These are phyloP conservation scores for Hucho hucho DNA, from an alignment of 2,113 vertebrate species.

Conservation along the genomic window DNA sequence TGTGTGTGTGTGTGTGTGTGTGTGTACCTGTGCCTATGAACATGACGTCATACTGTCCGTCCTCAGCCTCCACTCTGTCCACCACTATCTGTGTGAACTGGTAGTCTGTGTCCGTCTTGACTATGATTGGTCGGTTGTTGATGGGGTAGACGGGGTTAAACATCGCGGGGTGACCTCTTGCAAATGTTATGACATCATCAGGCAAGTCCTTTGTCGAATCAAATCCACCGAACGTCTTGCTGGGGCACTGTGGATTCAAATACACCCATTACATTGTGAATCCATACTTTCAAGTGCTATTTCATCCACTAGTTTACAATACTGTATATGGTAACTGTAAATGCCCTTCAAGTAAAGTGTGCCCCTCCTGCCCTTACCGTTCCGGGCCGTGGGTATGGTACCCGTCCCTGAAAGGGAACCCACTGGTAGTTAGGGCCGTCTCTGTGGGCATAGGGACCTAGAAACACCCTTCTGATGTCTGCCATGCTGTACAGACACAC, in stretches of 20 bases:
- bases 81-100: slow-evolving; percentile 98
- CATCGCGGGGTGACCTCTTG: slow-evolving; percentile 96
- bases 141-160: slow-evolving; percentile 92
- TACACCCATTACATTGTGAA: not conserved
- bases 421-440: slow-evolving; percentile 97
- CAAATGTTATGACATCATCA: slow-evolving; percentile 97
- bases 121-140: slow-evolving; percentile 91
- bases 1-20: slow-evolving; percentile 7
- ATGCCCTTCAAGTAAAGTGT: too few species aligned
- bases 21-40: slow-evolving; percentile 91
- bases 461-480: slow-evolving; percentile 92
- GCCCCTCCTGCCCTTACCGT: slow-evolving; percentile 80
- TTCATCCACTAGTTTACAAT: too few species aligned
- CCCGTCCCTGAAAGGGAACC: slow-evolving; percentile 93
- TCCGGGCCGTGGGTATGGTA: slow-evolving; percentile 94
- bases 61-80: slow-evolving; percentile 94
- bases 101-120: slow-evolving; percentile 96
- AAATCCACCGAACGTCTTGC: slow-evolving; percentile 97
- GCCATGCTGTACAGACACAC: slow-evolving; percentile 97
- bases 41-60: slow-evolving; percentile 97
- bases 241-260: slow-evolving; percentile 82
- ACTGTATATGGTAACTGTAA: too few species aligned
- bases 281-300: too few species aligned
- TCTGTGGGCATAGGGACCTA: slow-evolving; percentile 93
- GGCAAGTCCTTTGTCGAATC: slow-evolving; percentile 97